A percentile compares a stretch with the other conserved stretches of the same genome.
Evolutionary conservation across 2,797 vertebrate genomes (phyloP).

Genomic region (Gymnoscopelus braueri): DNA sequence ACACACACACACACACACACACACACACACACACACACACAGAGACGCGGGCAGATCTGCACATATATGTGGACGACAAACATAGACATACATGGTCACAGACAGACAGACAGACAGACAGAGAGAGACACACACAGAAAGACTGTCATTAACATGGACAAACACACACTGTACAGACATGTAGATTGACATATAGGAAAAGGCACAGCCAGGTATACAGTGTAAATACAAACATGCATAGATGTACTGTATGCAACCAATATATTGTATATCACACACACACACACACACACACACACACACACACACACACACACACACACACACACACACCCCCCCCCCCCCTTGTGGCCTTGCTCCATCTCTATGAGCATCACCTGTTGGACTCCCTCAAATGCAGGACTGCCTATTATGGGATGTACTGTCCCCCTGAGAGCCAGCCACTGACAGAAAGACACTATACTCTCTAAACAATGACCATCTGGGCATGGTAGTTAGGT

Average conservation of each 20-base stretch:
- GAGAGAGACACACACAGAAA: not conserved
- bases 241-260: not conserved
- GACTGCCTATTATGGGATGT: too few species aligned
- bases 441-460: not conserved
- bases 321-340: not conserved
- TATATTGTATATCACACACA: not conserved
- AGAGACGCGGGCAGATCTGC: not conserved
- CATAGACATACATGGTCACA: too few species aligned
- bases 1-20: conserved; percentile 3
- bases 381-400: conserved; percentile 20
- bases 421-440: not conserved
- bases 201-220: too few species aligned
- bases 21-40: not conserved
- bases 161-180: conserved; percentile 7
- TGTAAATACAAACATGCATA: not conserved
- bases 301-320: not conserved
- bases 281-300: not conserved
- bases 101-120: not conserved
- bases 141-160: conserved; percentile 1
- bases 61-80: too few species aligned
- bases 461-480: not conserved
- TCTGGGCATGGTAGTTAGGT: too few species aligned
- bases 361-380: conserved; percentile 18
- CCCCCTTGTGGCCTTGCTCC: not conserved
- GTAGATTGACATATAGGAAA: not conserved